phyloP scores from a whole-genome alignment of 2,888 invertebrate genomes.

The Resseliella maxima region DNA sequence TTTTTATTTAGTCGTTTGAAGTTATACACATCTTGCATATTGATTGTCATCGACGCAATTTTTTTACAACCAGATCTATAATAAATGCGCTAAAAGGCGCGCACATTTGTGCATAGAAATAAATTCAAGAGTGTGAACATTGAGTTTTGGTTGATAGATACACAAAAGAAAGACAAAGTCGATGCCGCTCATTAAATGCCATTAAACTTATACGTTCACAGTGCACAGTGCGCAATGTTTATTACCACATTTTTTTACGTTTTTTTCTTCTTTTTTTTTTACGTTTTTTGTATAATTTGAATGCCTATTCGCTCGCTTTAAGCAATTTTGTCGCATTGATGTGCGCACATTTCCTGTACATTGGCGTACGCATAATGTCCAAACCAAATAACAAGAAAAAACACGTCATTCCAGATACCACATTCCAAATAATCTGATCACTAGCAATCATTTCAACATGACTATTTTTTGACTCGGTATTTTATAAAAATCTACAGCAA shows the following conservation, averaged over 20 bases:
- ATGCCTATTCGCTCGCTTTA: neutral
- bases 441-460: neutral
- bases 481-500: neutral
- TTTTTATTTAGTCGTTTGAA: neutral
- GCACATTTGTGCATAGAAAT: constrained; percentile 3
- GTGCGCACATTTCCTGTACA: neutral
- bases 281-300: neutral
- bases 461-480: neutral
- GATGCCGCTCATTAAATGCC: neutral
- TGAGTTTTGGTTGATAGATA: neutral
- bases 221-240: neutral
- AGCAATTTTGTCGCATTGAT: neutral
- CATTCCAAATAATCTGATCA: neutral
- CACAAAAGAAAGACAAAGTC: neutral
- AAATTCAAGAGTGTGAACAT: neutral
- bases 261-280: too few species aligned
- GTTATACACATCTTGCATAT: neutral
- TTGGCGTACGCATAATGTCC: neutral
- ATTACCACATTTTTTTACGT: too few species aligned
- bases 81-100: neutral
- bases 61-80: neutral
- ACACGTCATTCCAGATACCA: constrained; percentile 34
- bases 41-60: neutral
- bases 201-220: neutral
- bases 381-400: neutral